Evolutionary conservation across 2,888 invertebrate genomes (phyloP).

Genomic region (Cephus rjabovi): DNA sequence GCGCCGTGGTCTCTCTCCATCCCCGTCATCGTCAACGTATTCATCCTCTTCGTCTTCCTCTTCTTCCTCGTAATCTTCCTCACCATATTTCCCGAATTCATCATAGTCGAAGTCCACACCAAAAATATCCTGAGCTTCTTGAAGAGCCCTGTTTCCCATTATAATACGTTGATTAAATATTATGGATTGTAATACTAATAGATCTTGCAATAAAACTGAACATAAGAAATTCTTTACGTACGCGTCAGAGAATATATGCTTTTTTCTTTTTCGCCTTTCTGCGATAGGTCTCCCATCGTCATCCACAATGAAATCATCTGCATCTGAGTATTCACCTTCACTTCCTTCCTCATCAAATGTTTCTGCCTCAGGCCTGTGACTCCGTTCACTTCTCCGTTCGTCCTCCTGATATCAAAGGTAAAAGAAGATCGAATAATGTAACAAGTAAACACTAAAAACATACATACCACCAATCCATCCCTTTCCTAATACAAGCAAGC

Average conservation of each 20-base stretch:
- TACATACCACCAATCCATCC: constrained; percentile 43
- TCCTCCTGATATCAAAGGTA: constrained; percentile 73
- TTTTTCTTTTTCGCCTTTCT: constrained; percentile 82
- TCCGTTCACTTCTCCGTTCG: constrained; percentile 80
- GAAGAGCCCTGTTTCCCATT: constrained; percentile 75
- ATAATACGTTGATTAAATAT: constrained; percentile 23
- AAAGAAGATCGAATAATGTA: constrained; percentile 11
- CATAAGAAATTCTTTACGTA: constrained; percentile 65
- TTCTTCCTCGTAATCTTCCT: constrained; percentile 87
- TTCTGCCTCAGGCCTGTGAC: constrained; percentile 73
- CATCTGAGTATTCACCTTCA: constrained; percentile 85
- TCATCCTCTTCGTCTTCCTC: constrained; percentile 86
- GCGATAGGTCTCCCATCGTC: constrained; percentile 92
- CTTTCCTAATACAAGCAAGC: constrained; percentile 42
- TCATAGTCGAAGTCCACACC: constrained; percentile 99
- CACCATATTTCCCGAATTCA: constrained; percentile 88
- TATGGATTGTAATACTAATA: background rate
- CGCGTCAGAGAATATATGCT: constrained; percentile 88
- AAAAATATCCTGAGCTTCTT: constrained; percentile 99
- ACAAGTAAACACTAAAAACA: constrained; percentile 10
- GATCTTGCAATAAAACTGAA: constrained; percentile 12
- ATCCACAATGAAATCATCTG: constrained; percentile 98
- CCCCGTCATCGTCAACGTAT: constrained; percentile 81
- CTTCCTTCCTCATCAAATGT: constrained; percentile 82
- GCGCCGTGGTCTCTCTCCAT: constrained; percentile 70